Evolutionary conservation across 2,113 vertebrate genomes (phyloP).

Genomic region (Labeo rohita): DNA sequence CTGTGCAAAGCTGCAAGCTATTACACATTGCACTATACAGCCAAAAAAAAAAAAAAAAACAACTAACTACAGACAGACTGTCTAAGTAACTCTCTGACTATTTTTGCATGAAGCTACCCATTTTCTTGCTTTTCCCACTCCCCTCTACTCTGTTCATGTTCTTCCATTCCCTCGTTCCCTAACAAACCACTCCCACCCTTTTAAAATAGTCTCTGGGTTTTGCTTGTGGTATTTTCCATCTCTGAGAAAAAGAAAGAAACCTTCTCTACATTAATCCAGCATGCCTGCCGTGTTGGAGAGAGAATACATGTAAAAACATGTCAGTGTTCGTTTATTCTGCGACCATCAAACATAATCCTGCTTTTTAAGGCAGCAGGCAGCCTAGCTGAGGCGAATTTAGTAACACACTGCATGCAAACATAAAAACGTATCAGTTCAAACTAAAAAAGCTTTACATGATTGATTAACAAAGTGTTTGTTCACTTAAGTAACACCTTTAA

Average conservation of each 20-base stretch:
- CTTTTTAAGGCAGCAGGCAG: slow-evolving; percentile 42
- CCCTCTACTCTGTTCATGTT: neutral
- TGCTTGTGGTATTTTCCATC: slow-evolving; percentile 66
- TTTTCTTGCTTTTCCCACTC: slow-evolving; percentile 9
- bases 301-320: slow-evolving; percentile 59
- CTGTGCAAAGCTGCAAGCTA: slow-evolving; percentile 73
- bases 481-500: neutral
- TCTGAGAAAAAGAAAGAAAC: slow-evolving; percentile 51
- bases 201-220: slow-evolving; percentile 50
- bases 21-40: slow-evolving; percentile 68
- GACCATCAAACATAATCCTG: slow-evolving; percentile 35
- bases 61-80: slow-evolving; percentile 41
- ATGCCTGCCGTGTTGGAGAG: slow-evolving; percentile 28
- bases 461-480: neutral
- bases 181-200: slow-evolving; percentile 41
- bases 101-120: slow-evolving; percentile 2
- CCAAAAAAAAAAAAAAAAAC: slow-evolving; percentile 65
- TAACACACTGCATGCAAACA: neutral
- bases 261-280: slow-evolving; percentile 49
- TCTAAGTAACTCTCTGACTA: slow-evolving; percentile 44
- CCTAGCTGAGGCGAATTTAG: neutral
- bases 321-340: slow-evolving; percentile 43
- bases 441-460: neutral
- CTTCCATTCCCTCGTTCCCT: slow-evolving; percentile 27
- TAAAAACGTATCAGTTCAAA: neutral